These are phyloP conservation scores for Epizoanthus stellaris DNA, from an alignment of 92 coral and sea anemone species.

Conservation along the genomic window DNA sequence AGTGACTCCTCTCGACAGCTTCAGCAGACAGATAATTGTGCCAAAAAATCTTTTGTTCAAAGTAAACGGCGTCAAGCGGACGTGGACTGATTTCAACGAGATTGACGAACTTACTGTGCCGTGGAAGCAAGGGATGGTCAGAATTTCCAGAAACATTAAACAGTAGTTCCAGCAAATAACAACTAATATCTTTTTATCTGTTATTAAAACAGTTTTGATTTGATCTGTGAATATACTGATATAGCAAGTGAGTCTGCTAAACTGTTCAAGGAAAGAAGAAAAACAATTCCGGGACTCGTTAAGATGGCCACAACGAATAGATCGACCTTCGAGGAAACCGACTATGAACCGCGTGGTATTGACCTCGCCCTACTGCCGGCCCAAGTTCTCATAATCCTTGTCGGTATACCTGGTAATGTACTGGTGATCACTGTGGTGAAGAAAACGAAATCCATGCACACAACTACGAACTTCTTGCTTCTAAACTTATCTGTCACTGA, in stretches of 20 bases:
- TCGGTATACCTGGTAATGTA: slow-evolving; percentile 22
- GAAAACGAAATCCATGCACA: slow-evolving; percentile 11
- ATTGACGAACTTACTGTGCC: too few species aligned
- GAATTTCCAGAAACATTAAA: too few species aligned
- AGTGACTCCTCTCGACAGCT: too few species aligned
- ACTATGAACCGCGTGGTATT: neutral
- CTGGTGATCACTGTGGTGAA: slow-evolving; percentile 13
- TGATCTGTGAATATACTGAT: too few species aligned
- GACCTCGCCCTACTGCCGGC: slow-evolving; percentile 18
- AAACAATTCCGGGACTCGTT: neutral
- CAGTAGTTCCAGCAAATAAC: too few species aligned
- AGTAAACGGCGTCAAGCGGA: too few species aligned
- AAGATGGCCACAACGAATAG: slow-evolving; percentile 1
- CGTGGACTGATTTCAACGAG: too few species aligned
- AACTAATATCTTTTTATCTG: too few species aligned
- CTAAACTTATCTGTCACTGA: slow-evolving; percentile 8
- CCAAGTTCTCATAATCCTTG: slow-evolving; percentile 7
- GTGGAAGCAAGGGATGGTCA: too few species aligned
- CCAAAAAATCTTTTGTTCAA: too few species aligned
- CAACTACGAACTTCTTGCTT: slow-evolving; percentile 8
- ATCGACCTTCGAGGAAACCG: neutral
- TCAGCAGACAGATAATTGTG: too few species aligned
- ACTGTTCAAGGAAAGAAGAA: neutral
- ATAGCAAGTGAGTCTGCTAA: neutral
- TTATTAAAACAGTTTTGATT: too few species aligned